Evolutionary conservation across 2,113 vertebrate genomes (phyloP).

Genomic region (Sterrhoptilus dennistouni): DNA sequence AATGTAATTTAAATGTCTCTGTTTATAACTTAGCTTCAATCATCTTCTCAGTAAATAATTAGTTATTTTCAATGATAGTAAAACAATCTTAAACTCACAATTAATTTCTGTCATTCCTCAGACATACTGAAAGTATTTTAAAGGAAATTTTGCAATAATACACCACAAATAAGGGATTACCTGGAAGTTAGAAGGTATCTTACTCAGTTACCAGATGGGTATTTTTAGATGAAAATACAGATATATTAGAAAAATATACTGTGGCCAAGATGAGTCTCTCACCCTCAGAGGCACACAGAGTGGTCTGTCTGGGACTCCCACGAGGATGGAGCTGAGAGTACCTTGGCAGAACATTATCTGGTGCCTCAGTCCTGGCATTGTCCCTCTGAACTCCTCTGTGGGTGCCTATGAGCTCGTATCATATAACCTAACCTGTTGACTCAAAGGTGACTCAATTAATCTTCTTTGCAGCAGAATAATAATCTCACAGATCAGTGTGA

Average conservation of each 20-base stretch:
- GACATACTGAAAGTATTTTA: neutral
- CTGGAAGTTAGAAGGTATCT: neutral
- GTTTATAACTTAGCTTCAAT: neutral
- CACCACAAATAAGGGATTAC: neutral
- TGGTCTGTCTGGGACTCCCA: accelerated
- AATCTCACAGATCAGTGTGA: neutral
- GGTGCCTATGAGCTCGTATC: neutral
- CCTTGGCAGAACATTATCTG: neutral
- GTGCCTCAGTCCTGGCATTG: neutral
- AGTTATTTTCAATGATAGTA: neutral
- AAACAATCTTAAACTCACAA: neutral
- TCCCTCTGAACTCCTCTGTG: neutral
- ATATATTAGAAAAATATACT: neutral
- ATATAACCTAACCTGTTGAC: neutral
- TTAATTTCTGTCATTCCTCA: neutral
- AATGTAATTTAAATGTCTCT: neutral
- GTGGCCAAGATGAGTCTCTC: neutral
- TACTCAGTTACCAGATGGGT: neutral
- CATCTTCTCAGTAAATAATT: neutral
- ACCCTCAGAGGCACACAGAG: neutral
- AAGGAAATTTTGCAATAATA: neutral
- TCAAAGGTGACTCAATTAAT: neutral
- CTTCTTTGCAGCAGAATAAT: neutral
- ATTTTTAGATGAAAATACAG: neutral
- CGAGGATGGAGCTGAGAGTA: accelerated